Evolutionary conservation across 2,888 invertebrate genomes (phyloP).

Genomic region (Timema cristinae): DNA sequence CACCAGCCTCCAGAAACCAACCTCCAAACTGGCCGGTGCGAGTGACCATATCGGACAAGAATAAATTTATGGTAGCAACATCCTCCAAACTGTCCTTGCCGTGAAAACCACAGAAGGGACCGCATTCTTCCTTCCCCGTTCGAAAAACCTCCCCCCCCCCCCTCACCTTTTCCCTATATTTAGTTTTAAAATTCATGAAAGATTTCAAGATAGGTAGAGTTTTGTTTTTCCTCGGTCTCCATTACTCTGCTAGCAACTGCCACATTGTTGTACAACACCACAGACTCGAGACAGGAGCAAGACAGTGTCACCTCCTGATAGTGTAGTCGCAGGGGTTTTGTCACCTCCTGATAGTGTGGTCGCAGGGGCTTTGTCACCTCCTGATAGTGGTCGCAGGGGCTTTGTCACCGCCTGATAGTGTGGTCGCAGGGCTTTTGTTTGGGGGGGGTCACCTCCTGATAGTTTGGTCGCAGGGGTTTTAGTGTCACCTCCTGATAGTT

Average conservation of each 20-base stretch:
- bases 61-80: background rate
- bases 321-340: too few relatives aligned
- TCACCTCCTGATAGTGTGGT: too few relatives aligned
- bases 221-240: slow-evolving; percentile 9
- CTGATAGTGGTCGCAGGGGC: too few relatives aligned
- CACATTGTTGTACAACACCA: background rate
- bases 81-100: background rate
- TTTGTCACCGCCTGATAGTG: too few relatives aligned
- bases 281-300: slow-evolving; percentile 7
- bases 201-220: background rate
- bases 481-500: too few relatives aligned
- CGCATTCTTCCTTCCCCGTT: background rate
- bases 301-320: too few relatives aligned
- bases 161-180: slow-evolving; percentile 10
- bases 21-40: background rate
- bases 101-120: background rate
- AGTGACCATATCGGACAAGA: slow-evolving; percentile 4
- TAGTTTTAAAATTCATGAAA: slow-evolving; percentile 12
- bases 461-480: too few relatives aligned
- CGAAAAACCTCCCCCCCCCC: background rate
- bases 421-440: too few relatives aligned
- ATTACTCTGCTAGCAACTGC: slow-evolving; percentile 7
- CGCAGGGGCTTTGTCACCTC: too few relatives aligned
- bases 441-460: too few relatives aligned
- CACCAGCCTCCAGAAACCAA: background rate